Evolutionary conservation across 2,113 vertebrate species (phyloP), one percentile per base, ranked within the genome.

Genomic region (Spilogale gracilis): DNA sequence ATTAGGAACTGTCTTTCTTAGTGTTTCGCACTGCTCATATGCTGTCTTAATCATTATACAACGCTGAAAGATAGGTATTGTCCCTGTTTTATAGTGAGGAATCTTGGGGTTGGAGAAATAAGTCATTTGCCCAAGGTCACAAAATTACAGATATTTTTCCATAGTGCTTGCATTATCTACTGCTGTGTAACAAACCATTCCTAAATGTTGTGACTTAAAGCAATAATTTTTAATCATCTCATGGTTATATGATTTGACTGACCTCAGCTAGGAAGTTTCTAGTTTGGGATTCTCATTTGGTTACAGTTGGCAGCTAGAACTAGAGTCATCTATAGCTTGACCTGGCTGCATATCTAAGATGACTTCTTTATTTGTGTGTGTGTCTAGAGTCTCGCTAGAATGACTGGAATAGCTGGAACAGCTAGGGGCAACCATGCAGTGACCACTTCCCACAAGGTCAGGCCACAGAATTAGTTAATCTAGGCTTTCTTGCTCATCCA

Each of bases 131-230:
- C 20, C 60, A 84, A n/a, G 1, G 1, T 83, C 38, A 69, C 32
- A 58, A 83, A 65, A 79, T 69, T n/a, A 52, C 74, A 63, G 65
- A 11, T 30, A 11, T 94, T 54, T 93, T 94, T 61, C 60, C 48
- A 52, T 30, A 48, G 32, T 45, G 30, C 56, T 73, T 76, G 13
- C 17, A 2, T 96, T 67, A 69, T 14, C 30, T 89, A 12, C 81
- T 60, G 11, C 14, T 84, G 1, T 58, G 12, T 90, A 65, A 79
- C 14, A 95, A 97, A 32, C 32, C 7, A 21, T 5, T 89, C 16
- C 14, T 76, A 69, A 85, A 43, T 89, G 88, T 94, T 89, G 88
- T 94, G 20, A 50, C 67, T 81, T 84, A 89, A 89, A 89, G 38
- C n/a, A 71, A 11, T 71, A 52, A 56, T 65, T 79, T 86, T 18